Evolutionary conservation across 2,797 vertebrate genomes (phyloP), one percentile per base, ranked within the genome.

Genomic region (Catamblyrhynchus diadema): DNA sequence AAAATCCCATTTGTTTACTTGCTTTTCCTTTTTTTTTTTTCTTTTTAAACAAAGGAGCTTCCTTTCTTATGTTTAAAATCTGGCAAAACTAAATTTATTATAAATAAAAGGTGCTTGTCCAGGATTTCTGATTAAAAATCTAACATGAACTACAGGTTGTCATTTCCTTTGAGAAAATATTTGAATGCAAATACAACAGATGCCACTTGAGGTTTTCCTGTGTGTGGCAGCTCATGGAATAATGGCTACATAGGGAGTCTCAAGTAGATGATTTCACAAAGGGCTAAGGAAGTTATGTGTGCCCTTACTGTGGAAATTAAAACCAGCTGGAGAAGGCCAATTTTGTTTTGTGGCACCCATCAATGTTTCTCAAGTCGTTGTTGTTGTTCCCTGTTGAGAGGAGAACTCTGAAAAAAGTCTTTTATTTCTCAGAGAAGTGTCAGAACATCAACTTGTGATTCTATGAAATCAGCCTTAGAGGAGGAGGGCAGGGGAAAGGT

Each of bases 161-260:
- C 7, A 71, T 37, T 95, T 81, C 73, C 19, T 70, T 81, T 42
- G 48, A 48, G 25, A 50, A 50, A 27, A 50, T 27, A 16, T 50
- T 50, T 27, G 30, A 47, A 75, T 27, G 19, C 44, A 85, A 67
- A 86, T 44, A 67, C 2, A 44, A 39, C 2, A 27, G 81, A 90
- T 88, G 48, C 2, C 35, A 70, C 81, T 85, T 77, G 65, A 84
- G 39, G 44, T 77, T 72, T 86, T 41, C 47, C 25, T 54, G 37
- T 82, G 28, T 80, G 32, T 54, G 67, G 54, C 57, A 93, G 75
- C 79, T 96, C 74, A 83, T 86, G 60, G 79, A 89, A 92, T 50
- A 69, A 70, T 8, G 33, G 27, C 47, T 78, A 7, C 28, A 41
- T 8, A 88, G 66, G 23, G 21, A 93, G 16, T 19, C 35, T 85